Evolutionary conservation across 1,140 invertebrate species (phyloP), one percentile per base, ranked within the genome.

Genomic region (Euwallacea fornicatus): DNA sequence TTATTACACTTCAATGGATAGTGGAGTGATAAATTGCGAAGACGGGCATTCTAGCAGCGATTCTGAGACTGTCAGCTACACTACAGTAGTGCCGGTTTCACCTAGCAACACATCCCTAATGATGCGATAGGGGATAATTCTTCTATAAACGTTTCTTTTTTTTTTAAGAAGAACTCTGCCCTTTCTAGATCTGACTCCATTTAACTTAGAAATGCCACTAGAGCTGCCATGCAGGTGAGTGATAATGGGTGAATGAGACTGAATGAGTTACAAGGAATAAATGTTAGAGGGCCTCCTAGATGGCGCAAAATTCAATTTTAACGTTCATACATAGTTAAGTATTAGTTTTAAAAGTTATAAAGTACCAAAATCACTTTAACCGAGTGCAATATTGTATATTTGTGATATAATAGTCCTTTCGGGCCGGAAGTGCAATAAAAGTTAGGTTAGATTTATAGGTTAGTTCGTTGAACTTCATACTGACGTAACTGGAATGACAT

Each of bases 1-100:
- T 8, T 47, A 56, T 33, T 59, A 56, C 16, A 47, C 47, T 13
- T 73, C 69, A 44, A 42, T 73, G 66, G 73, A 76, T 47, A 76
- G 73, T 55, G 74, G 73, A n/a, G 69, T 76, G 8, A 67, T 72
- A 15, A 68, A 69, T 42, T 65, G 46, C 42, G 74, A 74, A 3
- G 71, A 73, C 1, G 70, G 46, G 50, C 9, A 54, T 7, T 54
- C 78, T 67, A 76, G 74, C 8, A 84, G 82, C 61, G 84, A 85
- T 65, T 84, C 81, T 47, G 83, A 85, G 69, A 82, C 80, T 13
- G 82, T 84, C 43, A 84, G 82, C 72, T 84, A 85, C 54, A 80
- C 84, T 21, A 85, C 84, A 0, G 83, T 85, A 56, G 75, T 84
- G 11, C 66, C 74, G 33, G 63, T 77, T 11, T 33, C 21, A 8